Evolutionary conservation across 2,113 vertebrate species (phyloP).

Genomic region (Mormyrus lacerda): DNA sequence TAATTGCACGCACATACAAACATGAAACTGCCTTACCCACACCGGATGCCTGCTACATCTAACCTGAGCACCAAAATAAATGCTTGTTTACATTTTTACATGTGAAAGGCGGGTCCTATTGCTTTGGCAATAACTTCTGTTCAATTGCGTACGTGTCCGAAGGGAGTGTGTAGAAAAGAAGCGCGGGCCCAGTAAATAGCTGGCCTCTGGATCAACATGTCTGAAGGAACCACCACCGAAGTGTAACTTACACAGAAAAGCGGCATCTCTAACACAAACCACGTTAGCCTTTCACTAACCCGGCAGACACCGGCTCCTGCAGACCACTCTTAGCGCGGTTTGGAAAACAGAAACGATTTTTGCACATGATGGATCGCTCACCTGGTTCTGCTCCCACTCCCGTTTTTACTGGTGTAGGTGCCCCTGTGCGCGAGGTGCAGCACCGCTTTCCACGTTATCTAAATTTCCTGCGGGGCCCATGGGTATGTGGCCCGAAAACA

Average conservation of each 20-base stretch:
- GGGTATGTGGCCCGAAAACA: not conserved
- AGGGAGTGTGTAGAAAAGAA: not conserved
- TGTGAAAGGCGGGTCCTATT: not conserved
- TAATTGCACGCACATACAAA: not conserved
- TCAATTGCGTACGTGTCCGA: not conserved
- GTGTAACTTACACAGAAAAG: not conserved
- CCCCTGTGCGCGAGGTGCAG: not conserved
- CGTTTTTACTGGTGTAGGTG: not conserved
- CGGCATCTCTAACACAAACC: not conserved
- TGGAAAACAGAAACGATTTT: not conserved
- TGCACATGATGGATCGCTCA: not conserved
- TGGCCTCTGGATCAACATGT: not conserved
- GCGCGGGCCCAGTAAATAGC: not conserved
- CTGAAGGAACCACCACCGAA: not conserved
- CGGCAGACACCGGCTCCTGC: not conserved
- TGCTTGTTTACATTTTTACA: not conserved
- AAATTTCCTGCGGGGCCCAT: not conserved
- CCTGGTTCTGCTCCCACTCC: not conserved
- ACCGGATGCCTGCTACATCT: not conserved
- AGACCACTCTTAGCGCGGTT: not conserved
- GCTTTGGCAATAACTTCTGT: not conserved
- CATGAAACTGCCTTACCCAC: constrained; percentile 1
- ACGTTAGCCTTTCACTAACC: not conserved
- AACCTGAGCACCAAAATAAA: not conserved
- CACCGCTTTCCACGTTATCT: not conserved